These are phyloP conservation scores for Megaceryle torquata DNA, from an alignment of 2,113 vertebrate genomes.

Conservation along the genomic window DNA sequence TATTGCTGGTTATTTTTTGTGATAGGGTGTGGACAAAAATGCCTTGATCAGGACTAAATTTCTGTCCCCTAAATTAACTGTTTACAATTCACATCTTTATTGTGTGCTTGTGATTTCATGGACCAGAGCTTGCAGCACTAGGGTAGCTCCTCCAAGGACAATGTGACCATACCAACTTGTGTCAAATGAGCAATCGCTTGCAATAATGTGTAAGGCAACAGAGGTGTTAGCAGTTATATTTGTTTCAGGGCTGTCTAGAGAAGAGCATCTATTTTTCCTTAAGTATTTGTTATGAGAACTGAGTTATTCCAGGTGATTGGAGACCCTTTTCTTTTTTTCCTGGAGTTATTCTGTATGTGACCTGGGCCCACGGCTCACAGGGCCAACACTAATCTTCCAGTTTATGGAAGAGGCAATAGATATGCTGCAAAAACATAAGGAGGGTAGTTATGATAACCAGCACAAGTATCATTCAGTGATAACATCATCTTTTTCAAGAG, in stretches of 20 bases:
- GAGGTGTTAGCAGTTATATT: not conserved
- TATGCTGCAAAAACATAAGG: not conserved
- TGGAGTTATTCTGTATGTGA: not conserved
- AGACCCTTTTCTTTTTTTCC: not conserved
- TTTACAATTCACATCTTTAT: not conserved
- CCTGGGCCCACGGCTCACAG: not conserved
- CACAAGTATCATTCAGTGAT: not conserved
- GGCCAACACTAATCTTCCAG: not conserved
- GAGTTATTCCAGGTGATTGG: not conserved
- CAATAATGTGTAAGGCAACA: not conserved
- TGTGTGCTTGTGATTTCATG: not conserved
- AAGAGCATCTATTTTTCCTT: not conserved
- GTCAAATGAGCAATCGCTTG: not conserved
- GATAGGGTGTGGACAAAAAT: not conserved
- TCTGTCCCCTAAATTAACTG: not conserved
- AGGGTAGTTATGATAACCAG: not conserved
- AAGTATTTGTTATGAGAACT: not conserved
- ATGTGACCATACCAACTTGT: not conserved
- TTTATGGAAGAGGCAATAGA: not conserved
- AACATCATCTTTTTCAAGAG: not conserved
- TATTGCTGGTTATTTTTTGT: not conserved
- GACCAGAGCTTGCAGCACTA: not conserved
- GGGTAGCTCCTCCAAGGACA: not conserved
- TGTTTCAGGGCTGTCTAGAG: not conserved
- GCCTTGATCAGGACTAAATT: not conserved